Percentiles rank a stretch among this genome's conserved stretches.
These are phyloP conservation scores for Ibidorhyncha struthersii DNA, from an alignment of 2,113 vertebrate genomes.

Conservation along the genomic window DNA sequence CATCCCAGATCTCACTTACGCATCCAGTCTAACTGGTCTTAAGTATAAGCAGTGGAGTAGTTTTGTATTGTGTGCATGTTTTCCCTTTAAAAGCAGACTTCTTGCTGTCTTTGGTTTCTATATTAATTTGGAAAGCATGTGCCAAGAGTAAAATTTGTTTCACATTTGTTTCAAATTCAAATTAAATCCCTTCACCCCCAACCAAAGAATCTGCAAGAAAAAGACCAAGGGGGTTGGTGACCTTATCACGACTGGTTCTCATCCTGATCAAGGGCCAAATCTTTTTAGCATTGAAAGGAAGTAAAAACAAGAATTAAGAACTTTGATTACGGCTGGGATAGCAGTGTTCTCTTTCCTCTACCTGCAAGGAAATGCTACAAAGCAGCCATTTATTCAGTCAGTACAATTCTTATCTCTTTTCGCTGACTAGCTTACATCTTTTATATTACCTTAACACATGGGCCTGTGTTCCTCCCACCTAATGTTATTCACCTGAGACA, in stretches of 20 bases:
- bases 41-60: not conserved
- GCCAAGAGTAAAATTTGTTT: conserved; percentile 15
- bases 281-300: conserved; percentile 32
- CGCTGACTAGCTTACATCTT: not conserved
- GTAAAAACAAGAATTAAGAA: conserved; percentile 42
- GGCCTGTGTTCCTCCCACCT: not conserved
- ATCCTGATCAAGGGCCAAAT: not conserved
- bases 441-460: conserved; percentile 5
- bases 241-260: conserved; percentile 37
- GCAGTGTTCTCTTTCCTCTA: not conserved
- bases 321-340: conserved; percentile 25
- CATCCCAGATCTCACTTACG: not conserved
- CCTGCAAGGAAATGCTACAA: conserved; percentile 34
- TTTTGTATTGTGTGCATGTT: not conserved
- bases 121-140: conserved; percentile 20
- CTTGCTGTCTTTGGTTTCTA: conserved; percentile 20
- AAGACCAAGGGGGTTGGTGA: not conserved
- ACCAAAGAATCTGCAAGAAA: not conserved
- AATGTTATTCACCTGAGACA: not conserved
- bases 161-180: conserved; percentile 38
- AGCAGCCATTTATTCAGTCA: conserved; percentile 30
- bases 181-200: not conserved
- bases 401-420: not conserved
- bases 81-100: conserved; percentile 23
- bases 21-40: not conserved